These are phyloP conservation scores for Ptychochromis oligacanthus DNA, from an alignment of 2,113 vertebrate genomes.

Conservation along the genomic window DNA sequence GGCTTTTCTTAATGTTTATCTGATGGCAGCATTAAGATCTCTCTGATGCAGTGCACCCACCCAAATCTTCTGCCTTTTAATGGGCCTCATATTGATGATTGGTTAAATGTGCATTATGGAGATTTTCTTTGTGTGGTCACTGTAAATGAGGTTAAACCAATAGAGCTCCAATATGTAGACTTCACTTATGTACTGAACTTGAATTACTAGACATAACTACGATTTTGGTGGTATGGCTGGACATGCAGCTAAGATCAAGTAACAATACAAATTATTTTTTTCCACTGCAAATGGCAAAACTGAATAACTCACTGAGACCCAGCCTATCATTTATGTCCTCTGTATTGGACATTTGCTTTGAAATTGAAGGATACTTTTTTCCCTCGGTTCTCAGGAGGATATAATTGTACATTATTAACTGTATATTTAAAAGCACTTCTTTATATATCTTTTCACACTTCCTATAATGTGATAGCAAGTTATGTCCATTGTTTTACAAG, in stretches of 20 bases:
- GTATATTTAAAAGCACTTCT: not conserved
- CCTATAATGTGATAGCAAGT: not conserved
- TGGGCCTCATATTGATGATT: not conserved
- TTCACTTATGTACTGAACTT: not conserved
- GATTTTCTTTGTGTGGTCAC: not conserved
- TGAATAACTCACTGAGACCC: not conserved
- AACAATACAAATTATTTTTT: not conserved
- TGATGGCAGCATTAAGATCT: not conserved
- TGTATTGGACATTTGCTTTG: too few relatives aligned
- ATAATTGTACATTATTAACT: not conserved
- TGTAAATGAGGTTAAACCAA: not conserved
- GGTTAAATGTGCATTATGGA: not conserved
- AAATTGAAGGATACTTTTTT: too few relatives aligned
- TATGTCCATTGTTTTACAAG: not conserved
- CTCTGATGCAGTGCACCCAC: not conserved
- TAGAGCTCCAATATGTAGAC: not conserved
- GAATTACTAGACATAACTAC: not conserved
- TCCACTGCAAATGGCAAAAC: not conserved
- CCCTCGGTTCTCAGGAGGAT: too few relatives aligned
- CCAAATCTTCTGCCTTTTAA: not conserved
- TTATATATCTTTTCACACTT: not conserved
- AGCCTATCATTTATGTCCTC: too few relatives aligned
- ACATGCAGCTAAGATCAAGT: not conserved
- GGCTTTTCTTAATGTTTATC: not conserved
- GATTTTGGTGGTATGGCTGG: not conserved